Percentiles rank a stretch among this genome's conserved stretches.
phyloP scores from a whole-genome alignment of 2,113 vertebrate genomes.

The Oryzias melastigma region DNA sequence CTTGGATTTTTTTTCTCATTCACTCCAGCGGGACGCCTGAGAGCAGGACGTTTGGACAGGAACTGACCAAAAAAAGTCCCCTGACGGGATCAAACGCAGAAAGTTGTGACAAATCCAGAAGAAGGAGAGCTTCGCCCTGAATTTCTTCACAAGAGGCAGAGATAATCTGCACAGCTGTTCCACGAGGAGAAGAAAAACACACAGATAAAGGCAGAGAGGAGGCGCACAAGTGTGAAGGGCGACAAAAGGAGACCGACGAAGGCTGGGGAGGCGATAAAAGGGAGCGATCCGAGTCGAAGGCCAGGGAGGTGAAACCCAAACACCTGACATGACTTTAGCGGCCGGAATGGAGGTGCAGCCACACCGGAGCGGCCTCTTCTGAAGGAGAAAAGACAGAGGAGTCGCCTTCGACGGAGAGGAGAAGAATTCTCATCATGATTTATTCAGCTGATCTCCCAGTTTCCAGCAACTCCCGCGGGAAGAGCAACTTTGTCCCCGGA shows the following conservation, averaged over 20 bases:
- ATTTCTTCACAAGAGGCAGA: conserved; percentile 41
- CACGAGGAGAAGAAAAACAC: conserved; percentile 38
- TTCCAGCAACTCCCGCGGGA: conserved; percentile 51
- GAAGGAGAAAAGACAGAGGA: conserved; percentile 3
- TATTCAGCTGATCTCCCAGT: conserved; percentile 42
- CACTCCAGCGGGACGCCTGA: conserved; percentile 40
- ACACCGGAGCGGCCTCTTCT: conserved; percentile 23
- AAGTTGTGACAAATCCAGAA: conserved; percentile 8
- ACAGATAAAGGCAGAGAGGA: conserved; percentile 62
- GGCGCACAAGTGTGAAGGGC: conserved; percentile 59
- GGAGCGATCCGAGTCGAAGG: conserved; percentile 23
- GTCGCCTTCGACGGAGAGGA: conserved; percentile 5
- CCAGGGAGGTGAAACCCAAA: conserved; percentile 11
- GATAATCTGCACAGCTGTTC: conserved; percentile 59
- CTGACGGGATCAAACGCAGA: conserved; percentile 39
- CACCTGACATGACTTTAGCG: conserved; percentile 42
- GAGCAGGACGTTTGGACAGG: conserved; percentile 47
- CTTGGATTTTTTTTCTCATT: conserved; percentile 54
- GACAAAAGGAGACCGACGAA: conserved; percentile 27
- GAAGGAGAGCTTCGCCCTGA: conserved; percentile 44
- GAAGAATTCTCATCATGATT: conserved; percentile 63
- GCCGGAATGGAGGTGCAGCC: conserved; percentile 45
- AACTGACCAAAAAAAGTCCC: conserved; percentile 27
- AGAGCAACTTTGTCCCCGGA: conserved; percentile 69
- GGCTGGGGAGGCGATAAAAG: conserved; percentile 21